Evolutionary conservation across 2,888 invertebrate genomes (phyloP).

Genomic region (Leptinotarsa haldemani): DNA sequence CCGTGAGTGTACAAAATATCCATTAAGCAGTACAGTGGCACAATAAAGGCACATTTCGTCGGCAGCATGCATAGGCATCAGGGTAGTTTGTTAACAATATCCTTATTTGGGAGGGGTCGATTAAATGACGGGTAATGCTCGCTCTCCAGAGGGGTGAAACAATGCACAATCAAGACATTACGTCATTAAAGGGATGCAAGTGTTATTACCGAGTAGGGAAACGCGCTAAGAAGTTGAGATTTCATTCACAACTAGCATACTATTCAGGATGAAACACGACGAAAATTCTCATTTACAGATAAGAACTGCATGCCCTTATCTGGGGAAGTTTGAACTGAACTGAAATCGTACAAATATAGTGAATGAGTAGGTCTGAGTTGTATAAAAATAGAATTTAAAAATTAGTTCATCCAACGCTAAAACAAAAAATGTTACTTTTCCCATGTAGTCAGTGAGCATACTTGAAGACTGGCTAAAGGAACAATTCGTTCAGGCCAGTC

Average conservation of each 20-base stretch:
- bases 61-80: slow-evolving; percentile 40
- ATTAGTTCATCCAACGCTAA: too few relatives aligned
- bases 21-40: slow-evolving; percentile 42
- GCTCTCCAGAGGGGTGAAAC: slow-evolving; percentile 62
- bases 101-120: slow-evolving; percentile 62
- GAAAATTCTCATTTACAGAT: background rate
- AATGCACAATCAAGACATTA: slow-evolving; percentile 67
- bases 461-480: too few relatives aligned
- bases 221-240: slow-evolving; percentile 41
- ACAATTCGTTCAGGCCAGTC: too few relatives aligned
- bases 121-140: slow-evolving; percentile 64
- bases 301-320: too few relatives aligned
- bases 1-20: slow-evolving; percentile 48
- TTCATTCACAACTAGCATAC: slow-evolving; percentile 25
- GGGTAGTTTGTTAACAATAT: slow-evolving; percentile 65
- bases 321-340: too few relatives aligned
- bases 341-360: too few relatives aligned
- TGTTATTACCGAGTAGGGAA: slow-evolving; percentile 55
- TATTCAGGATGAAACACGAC: background rate
- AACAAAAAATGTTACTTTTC: too few relatives aligned
- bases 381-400: too few relatives aligned
- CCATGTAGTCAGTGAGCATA: too few relatives aligned
- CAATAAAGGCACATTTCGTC: slow-evolving; percentile 40
- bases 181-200: slow-evolving; percentile 63
- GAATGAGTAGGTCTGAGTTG: too few relatives aligned